Conservation (phyloP, 2,113 vertebrate species). For the Neogobius melanostomus region DNA sequence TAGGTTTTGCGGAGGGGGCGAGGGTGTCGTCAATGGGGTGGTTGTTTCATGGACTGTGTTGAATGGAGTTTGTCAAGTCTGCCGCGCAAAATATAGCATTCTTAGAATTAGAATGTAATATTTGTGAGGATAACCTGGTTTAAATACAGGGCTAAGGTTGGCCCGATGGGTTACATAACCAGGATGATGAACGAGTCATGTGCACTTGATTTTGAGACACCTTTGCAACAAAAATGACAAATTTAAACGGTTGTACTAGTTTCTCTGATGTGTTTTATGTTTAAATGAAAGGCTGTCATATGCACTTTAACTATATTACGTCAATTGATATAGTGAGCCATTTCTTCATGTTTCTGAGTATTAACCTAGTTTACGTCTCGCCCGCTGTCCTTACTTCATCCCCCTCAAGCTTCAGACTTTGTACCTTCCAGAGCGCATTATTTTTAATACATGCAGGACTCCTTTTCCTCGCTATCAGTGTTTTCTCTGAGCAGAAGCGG, state of each 20-base stretch:
- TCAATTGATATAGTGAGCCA: too few species aligned
- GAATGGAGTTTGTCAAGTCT: neutral
- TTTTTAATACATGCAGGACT: conserved; percentile 29
- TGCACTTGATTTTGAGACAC: too few species aligned
- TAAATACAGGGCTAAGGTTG: too few species aligned
- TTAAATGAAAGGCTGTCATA: too few species aligned
- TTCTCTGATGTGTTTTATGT: too few species aligned
- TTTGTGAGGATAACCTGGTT: too few species aligned
- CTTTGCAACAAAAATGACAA: too few species aligned
- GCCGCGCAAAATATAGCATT: neutral
- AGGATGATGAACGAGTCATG: too few species aligned
- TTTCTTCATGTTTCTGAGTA: neutral
- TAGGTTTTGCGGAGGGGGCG: neutral
- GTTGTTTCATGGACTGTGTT: neutral
- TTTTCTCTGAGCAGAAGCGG: conserved; percentile 29
- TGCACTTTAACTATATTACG: too few species aligned
- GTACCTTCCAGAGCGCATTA: conserved; percentile 4
- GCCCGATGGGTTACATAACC: too few species aligned
- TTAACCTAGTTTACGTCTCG: neutral
- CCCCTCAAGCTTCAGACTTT: neutral
- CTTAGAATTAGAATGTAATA: too few species aligned
- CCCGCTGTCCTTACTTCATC: neutral
- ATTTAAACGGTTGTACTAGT: too few species aligned
- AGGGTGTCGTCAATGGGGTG: conserved; percentile 20
- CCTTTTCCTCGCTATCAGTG: conserved; percentile 42